phyloP scores from a whole-genome alignment of 2,797 vertebrate species.

The Rallus crepitans region DNA sequence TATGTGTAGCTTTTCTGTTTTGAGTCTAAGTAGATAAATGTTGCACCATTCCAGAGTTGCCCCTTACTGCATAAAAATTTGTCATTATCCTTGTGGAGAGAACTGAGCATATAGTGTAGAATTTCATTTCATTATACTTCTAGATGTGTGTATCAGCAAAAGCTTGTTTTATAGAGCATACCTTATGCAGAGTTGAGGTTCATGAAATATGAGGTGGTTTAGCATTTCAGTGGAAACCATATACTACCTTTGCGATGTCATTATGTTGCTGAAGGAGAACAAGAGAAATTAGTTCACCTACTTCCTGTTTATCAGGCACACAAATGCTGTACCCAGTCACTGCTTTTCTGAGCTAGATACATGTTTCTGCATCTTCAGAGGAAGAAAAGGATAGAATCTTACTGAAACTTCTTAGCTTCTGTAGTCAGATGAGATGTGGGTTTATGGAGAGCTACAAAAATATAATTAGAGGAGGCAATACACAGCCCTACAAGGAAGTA shows the following conservation, averaged over 20 bases:
- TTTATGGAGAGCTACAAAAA: background rate
- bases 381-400: background rate
- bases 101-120: background rate
- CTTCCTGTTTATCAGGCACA: background rate
- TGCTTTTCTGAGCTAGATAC: background rate
- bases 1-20: background rate
- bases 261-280: background rate
- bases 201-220: slow-evolving; percentile 9
- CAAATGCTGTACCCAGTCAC: background rate
- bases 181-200: slow-evolving; percentile 1
- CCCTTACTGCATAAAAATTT: background rate
- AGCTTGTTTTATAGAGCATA: background rate
- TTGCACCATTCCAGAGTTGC: background rate
- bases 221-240: slow-evolving; percentile 4
- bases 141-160: slow-evolving; percentile 26
- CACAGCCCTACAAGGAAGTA: background rate
- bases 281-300: slow-evolving; percentile 8
- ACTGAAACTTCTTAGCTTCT: background rate
- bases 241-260: background rate
- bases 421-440: background rate
- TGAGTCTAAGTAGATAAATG: background rate
- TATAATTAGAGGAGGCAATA: background rate
- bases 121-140: slow-evolving; percentile 27
- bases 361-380: background rate
- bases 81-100: background rate